Evolutionary conservation across 23 tunicate species (phyloP).

Genomic region (Halocynthia roretzi): DNA sequence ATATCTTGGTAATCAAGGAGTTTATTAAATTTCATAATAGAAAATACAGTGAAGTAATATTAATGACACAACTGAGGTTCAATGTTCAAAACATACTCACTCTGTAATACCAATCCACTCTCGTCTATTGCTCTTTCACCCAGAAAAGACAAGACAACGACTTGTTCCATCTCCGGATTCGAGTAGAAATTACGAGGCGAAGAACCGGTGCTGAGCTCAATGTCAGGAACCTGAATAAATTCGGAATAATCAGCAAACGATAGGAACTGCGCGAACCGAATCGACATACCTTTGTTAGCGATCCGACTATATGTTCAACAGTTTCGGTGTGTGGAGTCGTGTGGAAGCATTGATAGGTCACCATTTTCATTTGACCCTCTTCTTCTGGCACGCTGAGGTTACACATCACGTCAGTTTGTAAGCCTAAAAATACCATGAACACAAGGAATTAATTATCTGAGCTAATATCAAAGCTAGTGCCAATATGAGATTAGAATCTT

Average conservation of each 20-base stretch:
- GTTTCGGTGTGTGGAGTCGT: conserved; percentile 35
- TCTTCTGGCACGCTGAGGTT: conserved; percentile 29
- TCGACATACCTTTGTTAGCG: conserved; percentile 29
- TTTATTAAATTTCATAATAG: too few species aligned
- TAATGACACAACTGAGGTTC: too few species aligned
- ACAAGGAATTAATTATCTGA: not conserved
- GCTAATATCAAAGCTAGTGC: too few species aligned
- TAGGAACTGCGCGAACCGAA: not conserved
- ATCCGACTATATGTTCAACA: conserved; percentile 32
- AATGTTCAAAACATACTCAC: conserved; percentile 11
- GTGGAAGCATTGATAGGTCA: conserved; percentile 65
- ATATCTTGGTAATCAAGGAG: too few species aligned
- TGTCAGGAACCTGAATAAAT: conserved; percentile 22
- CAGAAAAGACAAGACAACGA: conserved; percentile 48
- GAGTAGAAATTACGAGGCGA: conserved; percentile 33
- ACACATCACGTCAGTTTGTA: conserved; percentile 53
- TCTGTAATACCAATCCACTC: conserved; percentile 39
- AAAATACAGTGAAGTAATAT: too few species aligned
- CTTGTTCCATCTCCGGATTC: conserved; percentile 71
- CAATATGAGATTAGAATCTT: too few species aligned
- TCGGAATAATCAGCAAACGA: not conserved
- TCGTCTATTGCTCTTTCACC: conserved; percentile 33
- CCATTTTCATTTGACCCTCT: conserved; percentile 31
- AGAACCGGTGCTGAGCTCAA: conserved; percentile 34
- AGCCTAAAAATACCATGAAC: conserved; percentile 23